These are phyloP conservation scores for Isaurus tuberculatus DNA, from an alignment of 92 coral and sea anemone genomes.

Conservation along the genomic window DNA sequence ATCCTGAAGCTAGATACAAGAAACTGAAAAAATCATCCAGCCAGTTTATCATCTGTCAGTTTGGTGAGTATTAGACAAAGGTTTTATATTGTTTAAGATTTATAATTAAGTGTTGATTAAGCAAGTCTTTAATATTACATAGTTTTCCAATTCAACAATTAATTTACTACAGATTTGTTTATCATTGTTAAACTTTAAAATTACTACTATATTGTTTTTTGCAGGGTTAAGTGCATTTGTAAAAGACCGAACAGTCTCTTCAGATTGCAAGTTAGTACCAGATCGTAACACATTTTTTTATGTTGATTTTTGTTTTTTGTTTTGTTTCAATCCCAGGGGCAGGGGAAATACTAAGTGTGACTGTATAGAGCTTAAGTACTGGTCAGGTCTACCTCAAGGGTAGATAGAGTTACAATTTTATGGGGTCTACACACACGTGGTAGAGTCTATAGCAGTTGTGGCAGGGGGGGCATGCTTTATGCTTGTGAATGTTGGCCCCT, in stretches of 20 bases:
- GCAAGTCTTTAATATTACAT: too few relatives aligned
- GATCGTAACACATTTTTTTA: background rate
- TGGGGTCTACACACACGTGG: too few relatives aligned
- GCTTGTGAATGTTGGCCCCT: too few relatives aligned
- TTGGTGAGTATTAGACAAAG: constrained; percentile 75
- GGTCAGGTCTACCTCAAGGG: too few relatives aligned
- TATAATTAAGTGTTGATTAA: too few relatives aligned
- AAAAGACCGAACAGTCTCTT: background rate
- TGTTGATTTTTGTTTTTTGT: background rate
- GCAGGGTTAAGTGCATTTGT: constrained; percentile 16
- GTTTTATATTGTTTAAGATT: too few relatives aligned
- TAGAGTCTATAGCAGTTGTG: too few relatives aligned
- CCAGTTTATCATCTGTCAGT: constrained; percentile 92
- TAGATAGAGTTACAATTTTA: too few relatives aligned
- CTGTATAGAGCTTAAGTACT: too few relatives aligned
- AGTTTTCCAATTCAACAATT: background rate
- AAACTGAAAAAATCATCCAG: constrained; percentile 84
- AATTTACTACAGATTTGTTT: too few relatives aligned
- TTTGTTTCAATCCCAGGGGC: background rate
- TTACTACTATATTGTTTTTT: background rate
- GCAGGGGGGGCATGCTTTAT: too few relatives aligned
- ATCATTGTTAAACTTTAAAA: too few relatives aligned
- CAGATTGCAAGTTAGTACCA: background rate
- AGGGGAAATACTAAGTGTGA: background rate
- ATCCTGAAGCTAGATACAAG: constrained; percentile 85